Evolutionary conservation across 2,113 vertebrate genomes (phyloP), one percentile per base, ranked within the genome.

Genomic region (Neolamprologus fasciatus): DNA sequence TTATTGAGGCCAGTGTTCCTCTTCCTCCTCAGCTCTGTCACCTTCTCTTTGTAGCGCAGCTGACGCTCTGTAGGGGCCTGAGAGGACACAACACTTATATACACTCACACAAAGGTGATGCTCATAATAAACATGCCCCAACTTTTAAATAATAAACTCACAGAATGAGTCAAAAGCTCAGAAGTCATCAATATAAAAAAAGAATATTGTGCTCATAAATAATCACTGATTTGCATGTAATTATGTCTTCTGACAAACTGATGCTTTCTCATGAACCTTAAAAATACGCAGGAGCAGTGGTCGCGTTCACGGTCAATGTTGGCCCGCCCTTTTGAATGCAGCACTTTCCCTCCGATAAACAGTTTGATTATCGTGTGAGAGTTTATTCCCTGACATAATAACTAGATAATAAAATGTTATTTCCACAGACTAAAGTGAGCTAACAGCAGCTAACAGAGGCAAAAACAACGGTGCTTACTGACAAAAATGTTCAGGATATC

Each of bases 11-110:
- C 96, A 0, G 97, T 97, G 95, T 98, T 99, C 91, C 98, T 97
- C 94, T 98, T 99, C 96, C 98, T 99, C 95, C 99, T 97, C 95
- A 99, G 97, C 95, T 99, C 98, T 1, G 98, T 98, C 93, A 99
- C 99, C 90, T 99, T 99, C 94, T 99, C 99, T 82, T 99, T 99
- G 89, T 99, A 99, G 6, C 98, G 94, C 86, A 99, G 95, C 95
- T 99, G 99, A 17, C 97, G 97, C 53, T 99, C 98, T 8, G 97
- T 95, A 5, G 98, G 98, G 68, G 97, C 97, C 98, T 99, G 91
- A n/a, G 10, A n/a, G 26, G 80, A 16, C 88, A 82, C 81, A 87
- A 42, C 5, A 81, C 66, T 84, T 23, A 26, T 5, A 73, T 2
- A 23, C 40, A 45, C 66, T 71, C 21, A 16, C 21, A 76, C 71